phyloP scores from a whole-genome alignment of 2,797 vertebrate species.

The Gadopsis bispinosus region DNA sequence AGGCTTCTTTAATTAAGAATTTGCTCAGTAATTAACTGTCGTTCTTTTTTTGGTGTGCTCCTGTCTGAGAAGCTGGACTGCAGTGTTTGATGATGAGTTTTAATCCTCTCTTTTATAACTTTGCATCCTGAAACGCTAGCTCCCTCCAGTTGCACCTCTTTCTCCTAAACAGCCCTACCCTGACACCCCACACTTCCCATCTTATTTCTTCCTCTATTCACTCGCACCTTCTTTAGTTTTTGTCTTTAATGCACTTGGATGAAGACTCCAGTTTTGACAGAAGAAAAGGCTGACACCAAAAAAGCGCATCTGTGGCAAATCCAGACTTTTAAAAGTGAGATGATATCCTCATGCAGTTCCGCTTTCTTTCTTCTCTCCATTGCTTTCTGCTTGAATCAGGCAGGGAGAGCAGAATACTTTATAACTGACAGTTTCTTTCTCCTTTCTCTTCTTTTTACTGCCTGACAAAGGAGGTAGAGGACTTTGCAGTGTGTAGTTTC shows the following conservation, averaged over 20 bases:
- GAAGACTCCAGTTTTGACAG: conserved; percentile 16
- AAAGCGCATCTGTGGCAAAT: conserved; percentile 9
- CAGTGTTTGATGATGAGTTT: neutral
- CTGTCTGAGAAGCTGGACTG: neutral
- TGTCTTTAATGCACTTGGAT: neutral
- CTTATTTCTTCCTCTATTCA: neutral
- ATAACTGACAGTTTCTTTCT: conserved; percentile 37
- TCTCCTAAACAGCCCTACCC: neutral
- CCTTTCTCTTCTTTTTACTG: conserved; percentile 45
- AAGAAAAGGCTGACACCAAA: conserved; percentile 8
- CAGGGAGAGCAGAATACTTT: conserved; percentile 26
- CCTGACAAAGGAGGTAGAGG: conserved; percentile 65
- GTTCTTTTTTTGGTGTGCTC: neutral
- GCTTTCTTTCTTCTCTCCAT: conserved; percentile 18
- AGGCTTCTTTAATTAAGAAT: conserved; percentile 18
- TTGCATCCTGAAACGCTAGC: neutral
- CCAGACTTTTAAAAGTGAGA: conserved; percentile 18
- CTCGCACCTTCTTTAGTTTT: neutral
- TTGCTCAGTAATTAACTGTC: conserved; percentile 22
- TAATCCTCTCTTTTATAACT: neutral
- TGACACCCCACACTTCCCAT: neutral
- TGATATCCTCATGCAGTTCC: conserved; percentile 16
- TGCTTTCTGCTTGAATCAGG: conserved; percentile 13
- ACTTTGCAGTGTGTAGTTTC: conserved; percentile 60
- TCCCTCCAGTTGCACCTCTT: conserved; percentile 1